A percentile compares a stretch with the other conserved stretches of the same genome.
These are phyloP conservation scores for Anoplolepis gracilipes DNA, from an alignment of 1,140 invertebrate species.

Conservation along the genomic window DNA sequence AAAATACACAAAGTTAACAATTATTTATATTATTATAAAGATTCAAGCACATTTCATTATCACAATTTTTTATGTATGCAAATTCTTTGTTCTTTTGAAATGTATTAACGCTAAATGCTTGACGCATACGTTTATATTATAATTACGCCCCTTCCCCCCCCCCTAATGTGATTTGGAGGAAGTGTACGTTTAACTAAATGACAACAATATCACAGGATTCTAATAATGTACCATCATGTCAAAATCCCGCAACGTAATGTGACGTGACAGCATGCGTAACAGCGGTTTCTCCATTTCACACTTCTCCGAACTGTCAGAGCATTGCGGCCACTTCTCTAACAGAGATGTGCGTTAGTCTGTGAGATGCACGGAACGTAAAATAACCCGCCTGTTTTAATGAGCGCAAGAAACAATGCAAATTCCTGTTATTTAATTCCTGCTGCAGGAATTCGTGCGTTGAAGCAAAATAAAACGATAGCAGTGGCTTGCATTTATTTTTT, in stretches of 20 bases:
- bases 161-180: no score
- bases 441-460: neutral
- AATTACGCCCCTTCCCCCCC: constrained; percentile 4
- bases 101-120: neutral
- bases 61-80: neutral
- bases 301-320: constrained; percentile 40
- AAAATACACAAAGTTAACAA: constrained; percentile 1
- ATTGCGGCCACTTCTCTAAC: constrained; percentile 35
- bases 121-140: neutral
- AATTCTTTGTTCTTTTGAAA: neutral
- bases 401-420: constrained; percentile 24
- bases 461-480: constrained; percentile 21
- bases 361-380: neutral
- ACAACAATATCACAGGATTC: constrained; percentile 51
- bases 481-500: neutral
- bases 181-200: constrained; percentile 39
- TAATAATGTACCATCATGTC: constrained; percentile 53
- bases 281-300: constrained; percentile 60
- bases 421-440: constrained; percentile 24
- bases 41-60: neutral
- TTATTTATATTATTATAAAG: neutral
- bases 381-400: constrained; percentile 15
- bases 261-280: constrained; percentile 50
- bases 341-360: constrained; percentile 18
- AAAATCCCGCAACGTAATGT: constrained; percentile 52